Evolutionary conservation across 2,888 invertebrate species (phyloP), one percentile per base, ranked within the genome.

Genomic region (Chirona hameri): DNA sequence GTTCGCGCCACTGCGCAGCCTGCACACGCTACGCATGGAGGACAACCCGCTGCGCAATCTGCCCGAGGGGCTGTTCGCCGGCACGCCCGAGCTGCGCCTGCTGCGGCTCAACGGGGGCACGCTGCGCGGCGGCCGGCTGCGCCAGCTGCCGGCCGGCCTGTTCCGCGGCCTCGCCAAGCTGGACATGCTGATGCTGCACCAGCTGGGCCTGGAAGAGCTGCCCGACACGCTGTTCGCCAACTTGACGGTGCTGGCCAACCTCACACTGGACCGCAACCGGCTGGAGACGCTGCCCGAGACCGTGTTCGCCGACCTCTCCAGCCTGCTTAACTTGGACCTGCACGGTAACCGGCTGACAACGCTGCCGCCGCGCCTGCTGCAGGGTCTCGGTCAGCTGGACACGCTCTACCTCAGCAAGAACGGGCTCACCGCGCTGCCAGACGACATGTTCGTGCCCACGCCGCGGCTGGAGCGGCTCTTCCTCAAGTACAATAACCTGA

Each of bases 231-330:
- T 93, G 57, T 92, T 95, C 85, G 90, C 90, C 46, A 91, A 92
- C 86, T 91, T 92, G 87, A 89, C 88, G 10, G 90, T 92, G 81
- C 88, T 96, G 15, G 86, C 90, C 12, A 90, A 89, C 72, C 88
- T 96, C 83, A 91, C 93, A 86, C 88, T 96, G 83, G 91, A 91
- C 84, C 88, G 90, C 84, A 96, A 96, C 87, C 88, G 89, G 81
- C 86, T 96, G 15, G 88, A 87, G 65, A 85, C 87, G 24, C 83
- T 93, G 69, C 91, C 91, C 0, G 90, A 90, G 79, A 91, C 93
- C 87, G 86, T 93, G 27, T 91, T 94, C 84, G 87, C 87, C 39
- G 91, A 91, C 85, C 88, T 92, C 84, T 89, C 88, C 80, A 91
- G 92, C 84, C 87, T 94, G n/a, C 91, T 89, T 9, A 91, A 91